Evolutionary conservation across 2,797 vertebrate genomes (phyloP).

Genomic region (Tiaroga cobitis): DNA sequence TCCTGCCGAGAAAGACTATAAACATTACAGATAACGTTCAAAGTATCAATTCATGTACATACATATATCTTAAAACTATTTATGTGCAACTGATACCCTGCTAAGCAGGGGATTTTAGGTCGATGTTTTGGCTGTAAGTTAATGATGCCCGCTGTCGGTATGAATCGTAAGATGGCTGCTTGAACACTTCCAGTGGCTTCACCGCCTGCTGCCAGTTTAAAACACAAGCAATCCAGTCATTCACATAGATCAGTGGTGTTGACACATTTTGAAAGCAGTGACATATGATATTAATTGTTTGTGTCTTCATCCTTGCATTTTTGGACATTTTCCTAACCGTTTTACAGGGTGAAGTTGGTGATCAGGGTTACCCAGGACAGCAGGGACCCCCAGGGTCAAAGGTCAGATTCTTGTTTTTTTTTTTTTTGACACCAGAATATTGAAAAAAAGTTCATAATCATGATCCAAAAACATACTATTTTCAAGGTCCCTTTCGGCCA

Average conservation of each 20-base stretch:
- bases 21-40: neutral
- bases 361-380: constrained; percentile 73
- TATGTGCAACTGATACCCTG: neutral
- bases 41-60: neutral
- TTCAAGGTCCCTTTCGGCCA: neutral
- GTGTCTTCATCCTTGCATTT: neutral
- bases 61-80: too few relatives aligned
- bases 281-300: neutral
- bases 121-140: neutral
- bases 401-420: constrained; percentile 65
- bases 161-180: too few relatives aligned
- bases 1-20: neutral
- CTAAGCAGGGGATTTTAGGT: too few relatives aligned
- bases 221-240: too few relatives aligned
- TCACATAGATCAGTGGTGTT: neutral
- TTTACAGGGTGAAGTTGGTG: constrained; percentile 78
- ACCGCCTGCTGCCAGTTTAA: too few relatives aligned
- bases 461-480: neutral
- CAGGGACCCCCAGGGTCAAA: constrained; percentile 74
- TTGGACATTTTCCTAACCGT: neutral
- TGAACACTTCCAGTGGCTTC: too few relatives aligned
- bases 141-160: too few relatives aligned
- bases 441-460: too few relatives aligned
- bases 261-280: neutral
- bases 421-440: neutral